phyloP scores from a whole-genome alignment of 1,140 invertebrate species.

The Semibalanus balanoides region DNA sequence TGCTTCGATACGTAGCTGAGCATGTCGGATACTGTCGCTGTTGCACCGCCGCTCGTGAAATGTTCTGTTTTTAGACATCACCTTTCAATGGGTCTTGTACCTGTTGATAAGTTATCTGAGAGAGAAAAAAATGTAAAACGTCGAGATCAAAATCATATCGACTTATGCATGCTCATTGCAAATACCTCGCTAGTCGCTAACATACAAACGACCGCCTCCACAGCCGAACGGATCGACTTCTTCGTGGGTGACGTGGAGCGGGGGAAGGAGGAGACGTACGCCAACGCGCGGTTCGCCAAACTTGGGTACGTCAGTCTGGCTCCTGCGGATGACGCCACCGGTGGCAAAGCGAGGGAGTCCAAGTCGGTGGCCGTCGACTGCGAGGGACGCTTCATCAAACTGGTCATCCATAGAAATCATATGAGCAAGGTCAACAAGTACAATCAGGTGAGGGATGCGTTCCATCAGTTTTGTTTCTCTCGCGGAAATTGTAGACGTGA shows the following conservation, averaged over 20 bases:
- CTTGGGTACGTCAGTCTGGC: slow-evolving; percentile 59
- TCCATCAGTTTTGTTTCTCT: too few relatives aligned
- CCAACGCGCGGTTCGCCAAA: slow-evolving; percentile 44
- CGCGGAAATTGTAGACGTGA: too few relatives aligned
- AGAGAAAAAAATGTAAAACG: background rate
- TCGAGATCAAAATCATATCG: too few relatives aligned
- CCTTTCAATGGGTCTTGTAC: too few relatives aligned
- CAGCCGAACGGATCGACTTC: slow-evolving; percentile 25
- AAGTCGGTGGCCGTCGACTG: slow-evolving; percentile 69
- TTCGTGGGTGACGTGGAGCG: slow-evolving; percentile 31
- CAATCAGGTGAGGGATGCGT: slow-evolving; percentile 51
- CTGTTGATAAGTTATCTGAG: too few relatives aligned
- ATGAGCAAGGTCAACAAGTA: slow-evolving; percentile 52
- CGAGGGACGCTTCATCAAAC: slow-evolving; percentile 62
- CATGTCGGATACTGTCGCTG: too few relatives aligned
- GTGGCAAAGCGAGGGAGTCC: slow-evolving; percentile 68
- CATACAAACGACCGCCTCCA: too few relatives aligned
- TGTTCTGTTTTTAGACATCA: too few relatives aligned
- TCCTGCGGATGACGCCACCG: slow-evolving; percentile 61
- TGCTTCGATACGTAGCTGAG: too few relatives aligned
- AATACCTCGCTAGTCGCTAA: too few relatives aligned
- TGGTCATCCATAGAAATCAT: slow-evolving; percentile 68
- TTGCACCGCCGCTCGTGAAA: too few relatives aligned
- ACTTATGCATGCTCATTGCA: slow-evolving; percentile 4
- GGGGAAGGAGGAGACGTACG: slow-evolving; percentile 29